Conservation (phyloP, 1,140 invertebrate species). For the Cydia strobilella region DNA sequence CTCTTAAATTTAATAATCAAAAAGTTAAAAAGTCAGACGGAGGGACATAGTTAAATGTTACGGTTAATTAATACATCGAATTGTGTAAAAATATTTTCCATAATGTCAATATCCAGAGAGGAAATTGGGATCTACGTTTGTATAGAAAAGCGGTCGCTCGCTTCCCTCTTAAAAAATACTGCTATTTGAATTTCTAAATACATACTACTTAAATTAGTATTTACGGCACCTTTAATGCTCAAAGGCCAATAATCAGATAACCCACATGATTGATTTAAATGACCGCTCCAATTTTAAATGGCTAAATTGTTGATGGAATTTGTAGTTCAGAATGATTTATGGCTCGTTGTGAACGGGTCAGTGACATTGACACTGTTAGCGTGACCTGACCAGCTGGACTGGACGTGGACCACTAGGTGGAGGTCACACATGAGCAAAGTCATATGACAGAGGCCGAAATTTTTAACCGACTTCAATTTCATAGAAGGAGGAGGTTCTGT, state of each 20-base stretch:
- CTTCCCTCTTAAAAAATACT: background rate
- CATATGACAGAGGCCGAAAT: background rate
- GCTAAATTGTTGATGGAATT: conserved; percentile 24
- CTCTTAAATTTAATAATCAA: no score
- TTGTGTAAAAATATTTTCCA: no score
- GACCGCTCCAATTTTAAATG: conserved; percentile 5
- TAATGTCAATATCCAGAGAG: no score
- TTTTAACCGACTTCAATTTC: no score
- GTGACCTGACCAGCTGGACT: conserved; percentile 27
- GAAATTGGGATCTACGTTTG: no score
- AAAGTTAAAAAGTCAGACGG: no score
- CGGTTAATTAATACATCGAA: no score
- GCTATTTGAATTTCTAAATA: background rate
- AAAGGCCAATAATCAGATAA: background rate
- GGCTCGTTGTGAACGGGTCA: conserved; percentile 35
- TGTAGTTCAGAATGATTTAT: conserved; percentile 12
- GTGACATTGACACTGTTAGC: conserved; percentile 48
- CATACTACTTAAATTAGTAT: background rate
- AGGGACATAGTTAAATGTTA: no score
- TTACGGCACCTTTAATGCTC: background rate
- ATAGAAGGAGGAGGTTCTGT: no score
- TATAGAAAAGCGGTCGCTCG: no score
- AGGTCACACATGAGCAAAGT: background rate
- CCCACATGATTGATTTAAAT: conserved; percentile 14
- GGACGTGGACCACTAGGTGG: background rate